Base-by-base conservation (phyloP, 2,888 invertebrate genomes). In the Himalopsyche tibetana region DNA sequence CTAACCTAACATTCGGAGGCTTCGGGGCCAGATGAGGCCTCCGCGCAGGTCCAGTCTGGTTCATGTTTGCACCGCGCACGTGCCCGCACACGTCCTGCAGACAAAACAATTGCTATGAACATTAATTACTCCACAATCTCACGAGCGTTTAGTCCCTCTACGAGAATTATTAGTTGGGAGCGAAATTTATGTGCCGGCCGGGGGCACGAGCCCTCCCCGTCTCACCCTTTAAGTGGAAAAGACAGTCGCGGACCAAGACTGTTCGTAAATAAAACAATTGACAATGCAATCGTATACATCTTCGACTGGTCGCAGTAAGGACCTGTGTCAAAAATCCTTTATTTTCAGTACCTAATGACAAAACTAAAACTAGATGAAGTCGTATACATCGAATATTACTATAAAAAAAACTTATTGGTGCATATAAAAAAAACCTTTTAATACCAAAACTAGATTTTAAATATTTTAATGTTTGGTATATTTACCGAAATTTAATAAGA, bases 141-240 rank as follows among this genome's bases (percentile, higher is more conserved):
- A 88, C 87, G 87, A 87, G 86, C 87, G 86, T 88, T 88, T 88
- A 88, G 88, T 85, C 86, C 86, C 83, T 82, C 81, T 84, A 85
- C 86, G 84, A 85, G 88, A 88, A 88, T 88, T 88, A 92, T 92
- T 92, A 92, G 92, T 92, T 91, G 90, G 91, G 90, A 91, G 91
- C 91, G 92, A 92, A 92, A 92, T 93, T 92, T 88, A 85, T 91
- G 91, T 90, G 91, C 90, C 90, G 89, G 90, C 89, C 89, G 89
- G 89, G 89, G 89, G 89, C 89, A 87, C 89, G 19, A 28, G 38
- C 42, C 74, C 11, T 51, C 82, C 74, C 85, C 15, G 12, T 38
- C 80, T 40, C 69, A 11, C 19, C 74, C 74, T 36, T 74, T 38
- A 74, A 74, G 36, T 74, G 74, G 74, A 74, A 74, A 74, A 74